Base-by-base conservation (phyloP, 2,797 vertebrate species). In the Lagodon rhomboides region DNA sequence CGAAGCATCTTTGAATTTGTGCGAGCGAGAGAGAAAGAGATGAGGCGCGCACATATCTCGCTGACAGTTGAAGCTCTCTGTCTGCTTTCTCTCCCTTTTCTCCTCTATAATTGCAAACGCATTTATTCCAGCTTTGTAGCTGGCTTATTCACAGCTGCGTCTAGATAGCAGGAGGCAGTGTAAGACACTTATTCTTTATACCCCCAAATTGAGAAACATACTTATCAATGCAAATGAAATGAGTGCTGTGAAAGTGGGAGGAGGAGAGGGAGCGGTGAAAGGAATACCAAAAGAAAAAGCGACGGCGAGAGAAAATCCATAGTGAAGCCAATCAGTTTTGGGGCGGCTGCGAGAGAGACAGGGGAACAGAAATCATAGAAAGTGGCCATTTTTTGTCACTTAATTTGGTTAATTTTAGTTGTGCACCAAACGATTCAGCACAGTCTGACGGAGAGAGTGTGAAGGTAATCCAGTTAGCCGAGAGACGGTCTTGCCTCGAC, bases 201-300 rank as follows among this genome's bases (percentile, higher is more conserved):
- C 73, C 62, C 62, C 79, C 60, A 91, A 90, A 92, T 88, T 91
- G 88, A 92, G 89, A 91, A 92, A 93, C 88, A 82, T 83, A 87
- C 87, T 92, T 91, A 92, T 93, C 91, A 92, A 85, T 88, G 89
- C 84, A 92, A 90, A 91, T 90, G 77, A 90, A 92, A 89, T 87
- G 88, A 92, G 83, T 71, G 64, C 73, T 34, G 67, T 49, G 76
- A 59, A 82, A 43, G 54, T 9, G 56, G 30, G 23, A 54, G 17
- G 55, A 43, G 63, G 55, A 46, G 60, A 74, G 60, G 10, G 55
- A 56, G 58, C 4, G 1, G 73, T 68, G 68, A 70, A 76, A 84
- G 55, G 61, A 75, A 88, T 77, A 78, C 20, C 12, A 62, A 70
- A 34, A 30, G 5, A 58, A 87, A 59, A n/a, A 69, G 3, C 38